These are phyloP conservation scores for Zaprionus inermis DNA, from an alignment of 1,140 invertebrate genomes.

Conservation along the genomic window DNA sequence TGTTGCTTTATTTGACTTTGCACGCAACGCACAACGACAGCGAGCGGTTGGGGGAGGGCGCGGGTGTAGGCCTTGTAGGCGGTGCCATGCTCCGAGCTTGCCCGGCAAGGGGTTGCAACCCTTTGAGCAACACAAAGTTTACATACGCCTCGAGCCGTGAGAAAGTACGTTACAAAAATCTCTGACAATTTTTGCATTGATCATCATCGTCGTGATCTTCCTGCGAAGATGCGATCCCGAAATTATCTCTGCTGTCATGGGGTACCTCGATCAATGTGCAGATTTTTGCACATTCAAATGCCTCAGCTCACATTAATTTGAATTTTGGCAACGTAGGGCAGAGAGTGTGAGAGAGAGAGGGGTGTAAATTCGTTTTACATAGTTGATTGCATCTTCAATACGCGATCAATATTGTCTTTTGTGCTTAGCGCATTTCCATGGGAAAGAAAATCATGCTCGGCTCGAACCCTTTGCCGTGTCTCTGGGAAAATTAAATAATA, in stretches of 20 bases:
- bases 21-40: slow-evolving; percentile 14
- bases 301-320: slow-evolving; percentile 68
- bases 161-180: slow-evolving; percentile 56
- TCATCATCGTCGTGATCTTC: slow-evolving; percentile 31
- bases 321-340: slow-evolving; percentile 59
- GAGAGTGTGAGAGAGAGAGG: not conserved
- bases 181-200: slow-evolving; percentile 13
- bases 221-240: not conserved
- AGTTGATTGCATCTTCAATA: slow-evolving; percentile 82
- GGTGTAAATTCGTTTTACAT: slow-evolving; percentile 59
- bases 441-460: slow-evolving; percentile 70
- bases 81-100: slow-evolving; percentile 39
- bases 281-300: slow-evolving; percentile 54
- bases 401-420: slow-evolving; percentile 81
- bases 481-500: slow-evolving; percentile 80
- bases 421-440: slow-evolving; percentile 76
- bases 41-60: slow-evolving; percentile 23
- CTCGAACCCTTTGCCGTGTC: no score
- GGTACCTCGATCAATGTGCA: slow-evolving; percentile 32
- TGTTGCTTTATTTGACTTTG: slow-evolving; percentile 79
- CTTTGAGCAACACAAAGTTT: slow-evolving; percentile 38
- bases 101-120: slow-evolving; percentile 38
- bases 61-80: slow-evolving; percentile 26
- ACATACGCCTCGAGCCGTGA: slow-evolving; percentile 23
- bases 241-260: slow-evolving; percentile 25